Base-by-base conservation (phyloP, 2,797 vertebrate species). In the Karalla daura region DNA sequence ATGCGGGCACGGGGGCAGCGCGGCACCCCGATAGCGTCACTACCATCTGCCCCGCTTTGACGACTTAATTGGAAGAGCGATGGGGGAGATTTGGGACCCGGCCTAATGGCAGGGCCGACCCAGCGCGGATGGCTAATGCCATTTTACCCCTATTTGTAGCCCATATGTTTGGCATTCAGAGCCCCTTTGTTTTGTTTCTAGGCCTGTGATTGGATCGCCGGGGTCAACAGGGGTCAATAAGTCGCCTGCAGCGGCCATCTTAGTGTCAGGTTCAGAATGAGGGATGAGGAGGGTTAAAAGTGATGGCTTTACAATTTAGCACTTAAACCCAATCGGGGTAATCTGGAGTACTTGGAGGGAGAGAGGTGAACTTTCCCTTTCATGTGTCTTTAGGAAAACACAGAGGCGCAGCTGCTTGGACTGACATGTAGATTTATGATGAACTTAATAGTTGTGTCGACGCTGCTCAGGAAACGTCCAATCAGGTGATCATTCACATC, bases 61-160 rank as follows among this genome's bases (percentile, higher is more conserved):
- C 60, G 79, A 67, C 88, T 91, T 91, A 87, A 92, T 92, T 90
- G 87, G 81, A 74, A 73, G 85, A 86, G 67, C 65, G 69, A 81
- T 81, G 81, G 78, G 74, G 69, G 84, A 60, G 63, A 84, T 72
- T 85, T 85, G 82, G 81, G 84, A 70, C 35, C 17, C 21, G 24
- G 78, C 73, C 81, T 84, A 83, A 88, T 87, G 77, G 45, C 63
- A 74, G 40, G 49, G 53, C 53, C 81, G 85, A 86, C 86, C 84
- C 81, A 64, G 37, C 41, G 64, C 52, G 50, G 52, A 78, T 46
- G 47, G 32, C 65, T 85, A 65, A 83, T 74, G 70, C 68, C 55
- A 72, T 67, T 85, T 86, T 78, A 62, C 62, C 36, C 67, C 70
- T 32, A 75, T 81, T 83, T 80, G 74, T 79, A 75, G 62, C 53